A percentile compares a stretch with the other conserved stretches of the same genome.
Evolutionary conservation across 2,888 invertebrate genomes (phyloP).

Genomic region (Eupsilia transversa): DNA sequence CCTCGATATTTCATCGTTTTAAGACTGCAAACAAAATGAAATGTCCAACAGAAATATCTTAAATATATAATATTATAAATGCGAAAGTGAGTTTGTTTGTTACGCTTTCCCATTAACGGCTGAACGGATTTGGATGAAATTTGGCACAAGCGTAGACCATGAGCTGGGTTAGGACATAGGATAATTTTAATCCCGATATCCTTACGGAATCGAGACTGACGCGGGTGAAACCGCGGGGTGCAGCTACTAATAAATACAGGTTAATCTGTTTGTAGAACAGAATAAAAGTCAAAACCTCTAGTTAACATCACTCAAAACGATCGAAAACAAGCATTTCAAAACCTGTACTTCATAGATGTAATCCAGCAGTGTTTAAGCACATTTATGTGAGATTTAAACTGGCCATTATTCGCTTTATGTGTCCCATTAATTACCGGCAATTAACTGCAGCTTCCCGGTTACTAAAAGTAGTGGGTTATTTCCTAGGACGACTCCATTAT

Average conservation of each 20-base stretch:
- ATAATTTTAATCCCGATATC: no score
- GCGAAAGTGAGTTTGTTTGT: no score
- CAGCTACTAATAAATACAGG: no score
- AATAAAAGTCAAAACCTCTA: neutral
- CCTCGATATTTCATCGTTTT: neutral
- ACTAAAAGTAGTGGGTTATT: constrained; percentile 39
- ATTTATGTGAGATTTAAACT: constrained; percentile 57
- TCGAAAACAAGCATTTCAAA: constrained; percentile 13
- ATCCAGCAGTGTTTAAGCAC: constrained; percentile 30
- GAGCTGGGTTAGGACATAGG: no score
- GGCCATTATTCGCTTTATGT: constrained; percentile 53
- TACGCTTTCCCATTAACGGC: no score
- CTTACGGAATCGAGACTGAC: no score
- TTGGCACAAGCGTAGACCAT: no score
- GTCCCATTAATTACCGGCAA: constrained; percentile 52
- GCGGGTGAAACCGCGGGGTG: no score
- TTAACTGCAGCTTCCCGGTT: constrained; percentile 51
- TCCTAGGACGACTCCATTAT: constrained; percentile 20
- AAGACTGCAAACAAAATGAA: neutral
- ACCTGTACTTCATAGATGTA: neutral
- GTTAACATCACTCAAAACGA: constrained; percentile 5
- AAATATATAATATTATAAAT: no score
- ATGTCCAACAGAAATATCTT: no score
- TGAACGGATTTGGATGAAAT: no score
- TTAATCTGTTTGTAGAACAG: neutral